phyloP scores from a whole-genome alignment of 2,113 vertebrate genomes.

The Emberiza fucata region DNA sequence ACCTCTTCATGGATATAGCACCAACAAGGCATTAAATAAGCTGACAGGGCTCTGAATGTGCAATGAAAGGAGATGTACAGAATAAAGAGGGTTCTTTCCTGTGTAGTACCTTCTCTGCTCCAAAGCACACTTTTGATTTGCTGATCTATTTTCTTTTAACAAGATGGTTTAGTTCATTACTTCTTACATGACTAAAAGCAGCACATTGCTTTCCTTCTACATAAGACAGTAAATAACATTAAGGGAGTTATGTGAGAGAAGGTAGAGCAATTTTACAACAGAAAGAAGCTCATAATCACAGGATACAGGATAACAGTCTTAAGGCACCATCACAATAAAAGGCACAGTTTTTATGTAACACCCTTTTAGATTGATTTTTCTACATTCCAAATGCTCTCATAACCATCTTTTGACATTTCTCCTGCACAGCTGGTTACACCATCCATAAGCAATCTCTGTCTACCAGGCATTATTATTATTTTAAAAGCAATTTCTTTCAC shows the following conservation, averaged over 20 bases:
- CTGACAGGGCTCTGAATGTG: not conserved
- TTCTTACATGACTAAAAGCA: slow-evolving; percentile 16
- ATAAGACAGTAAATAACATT: slow-evolving; percentile 16
- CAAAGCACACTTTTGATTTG: not conserved
- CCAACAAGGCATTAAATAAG: not conserved
- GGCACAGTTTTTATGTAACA: not conserved
- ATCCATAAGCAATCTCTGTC: slow-evolving; percentile 4
- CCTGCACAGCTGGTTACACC: not conserved
- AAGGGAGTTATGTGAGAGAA: not conserved
- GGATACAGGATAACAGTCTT: not conserved
- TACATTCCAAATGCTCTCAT: not conserved
- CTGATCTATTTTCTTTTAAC: slow-evolving; percentile 5
- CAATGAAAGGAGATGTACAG: not conserved
- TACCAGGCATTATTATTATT: slow-evolving; percentile 28
- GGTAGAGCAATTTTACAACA: not conserved
- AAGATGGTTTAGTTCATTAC: not conserved
- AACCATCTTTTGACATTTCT: slow-evolving; percentile 29
- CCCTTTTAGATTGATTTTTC: slow-evolving; percentile 15
- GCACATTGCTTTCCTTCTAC: not conserved
- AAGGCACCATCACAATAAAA: not conserved
- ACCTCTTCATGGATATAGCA: not conserved
- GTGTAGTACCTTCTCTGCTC: not conserved
- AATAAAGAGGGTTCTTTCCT: not conserved
- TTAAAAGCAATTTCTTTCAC: slow-evolving; percentile 22
- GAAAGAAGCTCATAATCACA: not conserved